These are phyloP conservation scores for Puntigrus tetrazona DNA, from an alignment of 2,113 vertebrate species.

Conservation along the genomic window DNA sequence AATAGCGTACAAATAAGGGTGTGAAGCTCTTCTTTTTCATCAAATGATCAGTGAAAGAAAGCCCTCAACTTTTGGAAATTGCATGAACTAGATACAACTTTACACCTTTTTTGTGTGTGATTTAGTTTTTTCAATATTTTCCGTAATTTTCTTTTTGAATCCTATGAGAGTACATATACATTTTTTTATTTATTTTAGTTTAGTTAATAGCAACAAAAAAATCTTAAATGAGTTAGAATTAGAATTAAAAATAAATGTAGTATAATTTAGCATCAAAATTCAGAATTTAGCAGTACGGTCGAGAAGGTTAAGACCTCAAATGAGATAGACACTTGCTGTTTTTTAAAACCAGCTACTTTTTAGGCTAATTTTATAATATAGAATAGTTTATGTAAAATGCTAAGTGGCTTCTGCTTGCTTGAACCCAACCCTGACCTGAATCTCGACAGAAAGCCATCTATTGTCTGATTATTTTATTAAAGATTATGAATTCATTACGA, in stretches of 20 bases:
- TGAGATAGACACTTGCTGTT: background rate
- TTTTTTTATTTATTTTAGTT: too few species aligned
- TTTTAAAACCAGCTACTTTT: background rate
- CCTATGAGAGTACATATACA: too few species aligned
- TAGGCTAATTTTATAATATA: background rate
- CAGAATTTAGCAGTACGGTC: background rate
- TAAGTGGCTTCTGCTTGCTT: slow-evolving; percentile 45
- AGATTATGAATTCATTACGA: background rate
- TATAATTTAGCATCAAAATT: background rate
- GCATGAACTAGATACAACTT: background rate
- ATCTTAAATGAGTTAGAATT: background rate
- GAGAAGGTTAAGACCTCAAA: background rate
- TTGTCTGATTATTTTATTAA: background rate
- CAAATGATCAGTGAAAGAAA: background rate
- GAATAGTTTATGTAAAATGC: background rate
- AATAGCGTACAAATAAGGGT: background rate
- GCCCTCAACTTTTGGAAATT: background rate
- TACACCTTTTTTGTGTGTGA: background rate
- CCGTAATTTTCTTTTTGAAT: background rate
- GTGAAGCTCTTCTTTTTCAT: background rate
- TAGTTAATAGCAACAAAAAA: background rate
- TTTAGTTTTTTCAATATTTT: background rate
- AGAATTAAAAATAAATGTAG: background rate
- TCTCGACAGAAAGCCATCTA: background rate
- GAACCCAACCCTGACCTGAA: slow-evolving; percentile 42